Conservation (phyloP, 1,140 invertebrate genomes). For the Megathymus violae region DNA sequence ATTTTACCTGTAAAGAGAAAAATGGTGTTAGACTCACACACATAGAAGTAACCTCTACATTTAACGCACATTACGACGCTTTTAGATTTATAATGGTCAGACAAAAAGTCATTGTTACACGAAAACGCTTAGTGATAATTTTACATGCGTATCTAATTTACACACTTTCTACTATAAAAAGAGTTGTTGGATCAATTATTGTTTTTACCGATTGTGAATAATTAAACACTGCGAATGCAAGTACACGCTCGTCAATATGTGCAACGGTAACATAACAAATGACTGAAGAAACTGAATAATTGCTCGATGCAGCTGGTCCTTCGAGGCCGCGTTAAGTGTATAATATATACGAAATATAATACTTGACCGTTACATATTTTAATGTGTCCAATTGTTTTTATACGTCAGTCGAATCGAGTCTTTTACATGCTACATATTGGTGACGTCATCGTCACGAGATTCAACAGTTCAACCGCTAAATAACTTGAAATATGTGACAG, state of each 20-base stretch:
- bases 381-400: slow-evolving; percentile 22
- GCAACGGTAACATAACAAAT: slow-evolving; percentile 16
- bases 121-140: slow-evolving; percentile 27
- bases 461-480: background rate
- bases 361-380: slow-evolving; percentile 16
- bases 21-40: slow-evolving; percentile 7
- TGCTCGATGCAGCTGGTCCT: slow-evolving; percentile 18
- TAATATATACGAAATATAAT: slow-evolving; percentile 24
- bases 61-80: slow-evolving; percentile 9
- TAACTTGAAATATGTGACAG: slow-evolving; percentile 14
- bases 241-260: slow-evolving; percentile 16
- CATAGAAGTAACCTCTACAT: background rate
- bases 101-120: slow-evolving; percentile 35
- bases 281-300: slow-evolving; percentile 13
- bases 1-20: slow-evolving; percentile 29
- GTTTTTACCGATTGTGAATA: slow-evolving; percentile 47
- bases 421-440: slow-evolving; percentile 1
- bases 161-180: slow-evolving; percentile 51
- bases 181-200: slow-evolving; percentile 44
- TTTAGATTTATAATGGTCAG: slow-evolving; percentile 32
- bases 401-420: background rate
- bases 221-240: slow-evolving; percentile 6
- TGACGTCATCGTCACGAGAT: slow-evolving; percentile 1
- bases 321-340: slow-evolving; percentile 9
- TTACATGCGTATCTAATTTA: slow-evolving; percentile 48